Conservation (phyloP, 2,113 vertebrate species). For the Buteo buteo region DNA sequence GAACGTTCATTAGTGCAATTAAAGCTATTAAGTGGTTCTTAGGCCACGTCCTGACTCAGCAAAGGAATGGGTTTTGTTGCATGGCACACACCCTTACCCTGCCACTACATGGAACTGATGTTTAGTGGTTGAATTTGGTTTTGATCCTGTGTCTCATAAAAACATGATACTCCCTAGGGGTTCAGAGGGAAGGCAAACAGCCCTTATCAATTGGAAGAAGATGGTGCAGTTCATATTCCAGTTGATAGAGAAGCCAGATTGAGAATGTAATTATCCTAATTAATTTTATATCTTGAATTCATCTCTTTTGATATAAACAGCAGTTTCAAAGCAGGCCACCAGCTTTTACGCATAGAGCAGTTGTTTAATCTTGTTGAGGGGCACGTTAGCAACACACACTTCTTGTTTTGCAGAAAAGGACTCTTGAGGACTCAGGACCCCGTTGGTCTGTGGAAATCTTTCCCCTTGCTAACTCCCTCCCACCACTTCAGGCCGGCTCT, state of each 20-base stretch:
- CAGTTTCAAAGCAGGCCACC: constrained; percentile 19
- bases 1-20: constrained; percentile 25
- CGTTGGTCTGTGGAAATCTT: background rate
- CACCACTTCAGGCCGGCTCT: background rate
- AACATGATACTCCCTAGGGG: background rate
- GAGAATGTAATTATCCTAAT: constrained; percentile 51
- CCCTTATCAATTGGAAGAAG: background rate
- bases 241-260: constrained; percentile 11
- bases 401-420: background rate
- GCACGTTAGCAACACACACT: background rate
- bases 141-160: background rate
- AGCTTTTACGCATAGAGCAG: background rate
- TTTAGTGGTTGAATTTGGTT: background rate
- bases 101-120: background rate
- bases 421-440: background rate
- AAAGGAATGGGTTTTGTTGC: background rate
- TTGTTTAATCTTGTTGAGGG: background rate
- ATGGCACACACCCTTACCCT: background rate
- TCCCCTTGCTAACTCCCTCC: background rate
- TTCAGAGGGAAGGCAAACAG: background rate
- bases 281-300: constrained; percentile 1
- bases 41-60: background rate
- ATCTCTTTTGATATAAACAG: background rate
- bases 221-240: background rate
- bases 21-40: background rate